Percentiles rank a stretch among this genome's conserved stretches.
These are phyloP conservation scores for Helicoverpa armigera DNA, from an alignment of 1,140 invertebrate genomes.

Conservation along the genomic window DNA sequence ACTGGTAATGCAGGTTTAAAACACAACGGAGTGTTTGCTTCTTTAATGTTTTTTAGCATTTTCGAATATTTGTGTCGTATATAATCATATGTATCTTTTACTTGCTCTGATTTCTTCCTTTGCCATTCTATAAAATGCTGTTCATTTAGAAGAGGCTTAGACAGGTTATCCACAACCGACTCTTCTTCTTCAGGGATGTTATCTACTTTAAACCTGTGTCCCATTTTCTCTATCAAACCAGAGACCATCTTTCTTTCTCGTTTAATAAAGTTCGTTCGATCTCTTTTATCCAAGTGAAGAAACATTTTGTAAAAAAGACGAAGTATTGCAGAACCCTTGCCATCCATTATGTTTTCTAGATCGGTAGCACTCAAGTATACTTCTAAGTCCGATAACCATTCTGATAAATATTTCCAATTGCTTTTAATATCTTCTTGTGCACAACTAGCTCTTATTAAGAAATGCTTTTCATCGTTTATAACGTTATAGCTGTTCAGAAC, in stretches of 20 bases:
- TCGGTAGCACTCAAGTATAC: slow-evolving; percentile 83
- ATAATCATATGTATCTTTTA: slow-evolving; percentile 78
- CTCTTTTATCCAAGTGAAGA: slow-evolving; percentile 87
- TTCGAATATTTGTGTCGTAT: slow-evolving; percentile 76
- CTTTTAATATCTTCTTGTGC: slow-evolving; percentile 80
- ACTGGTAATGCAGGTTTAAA: slow-evolving; percentile 41
- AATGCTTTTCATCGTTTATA: slow-evolving; percentile 77
- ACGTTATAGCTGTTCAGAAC: slow-evolving; percentile 76
- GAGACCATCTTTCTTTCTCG: slow-evolving; percentile 82
- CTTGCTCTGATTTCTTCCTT: slow-evolving; percentile 80
- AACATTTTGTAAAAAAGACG: slow-evolving; percentile 88
- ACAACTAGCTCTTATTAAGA: slow-evolving; percentile 74
- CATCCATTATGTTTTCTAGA: slow-evolving; percentile 84
- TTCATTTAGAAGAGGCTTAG: slow-evolving; percentile 81
- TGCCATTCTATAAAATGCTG: slow-evolving; percentile 87
- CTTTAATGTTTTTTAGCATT: slow-evolving; percentile 68
- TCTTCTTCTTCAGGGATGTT: slow-evolving; percentile 68
- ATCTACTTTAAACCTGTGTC: slow-evolving; percentile 75
- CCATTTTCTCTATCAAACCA: slow-evolving; percentile 72
- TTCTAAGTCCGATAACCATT: slow-evolving; percentile 86
- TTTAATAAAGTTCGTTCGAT: slow-evolving; percentile 86
- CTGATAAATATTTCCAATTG: slow-evolving; percentile 84
- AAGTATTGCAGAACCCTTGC: slow-evolving; percentile 83
- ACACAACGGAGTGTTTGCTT: slow-evolving; percentile 61
- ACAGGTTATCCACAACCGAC: slow-evolving; percentile 72